These are phyloP conservation scores for Mystacides longicornis DNA, from an alignment of 2,888 invertebrate species.

Conservation along the genomic window DNA sequence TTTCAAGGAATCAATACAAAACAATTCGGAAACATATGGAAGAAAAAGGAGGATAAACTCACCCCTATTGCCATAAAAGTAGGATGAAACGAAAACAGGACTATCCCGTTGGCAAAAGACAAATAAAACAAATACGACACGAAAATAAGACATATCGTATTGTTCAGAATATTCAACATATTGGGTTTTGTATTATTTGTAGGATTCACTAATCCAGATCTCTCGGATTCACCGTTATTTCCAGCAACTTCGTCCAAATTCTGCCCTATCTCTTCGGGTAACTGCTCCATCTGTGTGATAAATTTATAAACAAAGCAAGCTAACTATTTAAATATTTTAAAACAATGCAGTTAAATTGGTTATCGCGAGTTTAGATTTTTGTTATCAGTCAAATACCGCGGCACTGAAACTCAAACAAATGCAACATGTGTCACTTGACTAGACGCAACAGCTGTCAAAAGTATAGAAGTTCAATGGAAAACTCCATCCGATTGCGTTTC, in stretches of 20 bases:
- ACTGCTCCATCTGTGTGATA: constrained; percentile 14
- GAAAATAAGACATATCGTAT: constrained; percentile 10
- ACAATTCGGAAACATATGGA: too few relatives aligned
- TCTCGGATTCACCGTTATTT: constrained; percentile 8
- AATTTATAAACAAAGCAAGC: neutral
- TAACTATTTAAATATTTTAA: neutral
- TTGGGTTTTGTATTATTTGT: constrained; percentile 13
- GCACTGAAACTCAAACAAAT: too few relatives aligned
- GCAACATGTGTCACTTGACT: too few relatives aligned
- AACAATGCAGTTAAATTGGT: too few relatives aligned
- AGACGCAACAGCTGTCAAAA: too few relatives aligned
- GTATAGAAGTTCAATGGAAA: too few relatives aligned
- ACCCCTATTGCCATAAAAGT: constrained; percentile 44
- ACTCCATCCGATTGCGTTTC: too few relatives aligned
- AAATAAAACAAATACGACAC: constrained; percentile 16
- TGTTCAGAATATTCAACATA: constrained; percentile 14
- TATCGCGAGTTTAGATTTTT: too few relatives aligned
- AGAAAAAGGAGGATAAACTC: constrained; percentile 29
- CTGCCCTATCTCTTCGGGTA: constrained; percentile 13
- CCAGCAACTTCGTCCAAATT: constrained; percentile 17
- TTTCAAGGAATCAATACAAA: neutral
- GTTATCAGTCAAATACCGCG: too few relatives aligned
- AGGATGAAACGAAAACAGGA: constrained; percentile 45
- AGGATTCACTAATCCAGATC: constrained; percentile 16
- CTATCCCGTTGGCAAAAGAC: constrained; percentile 14